These are phyloP conservation scores for Pinna nobilis DNA, from an alignment of 1,140 invertebrate genomes.

Conservation along the genomic window DNA sequence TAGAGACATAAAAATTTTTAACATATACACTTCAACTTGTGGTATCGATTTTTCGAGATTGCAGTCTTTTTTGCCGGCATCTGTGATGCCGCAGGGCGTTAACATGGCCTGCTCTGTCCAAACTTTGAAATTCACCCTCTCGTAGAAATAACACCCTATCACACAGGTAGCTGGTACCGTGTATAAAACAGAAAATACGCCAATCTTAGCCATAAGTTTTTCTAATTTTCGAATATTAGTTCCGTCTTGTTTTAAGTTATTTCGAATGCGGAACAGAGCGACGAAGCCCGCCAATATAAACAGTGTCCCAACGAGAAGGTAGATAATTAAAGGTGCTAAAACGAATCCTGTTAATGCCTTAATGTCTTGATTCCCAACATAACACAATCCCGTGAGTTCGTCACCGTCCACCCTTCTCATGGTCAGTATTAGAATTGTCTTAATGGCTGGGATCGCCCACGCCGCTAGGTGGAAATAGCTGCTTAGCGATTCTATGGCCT, in stretches of 20 bases:
- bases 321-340: slow-evolving; percentile 90
- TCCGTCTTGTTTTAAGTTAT: slow-evolving; percentile 86
- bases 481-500: slow-evolving; percentile 98
- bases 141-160: slow-evolving; percentile 95
- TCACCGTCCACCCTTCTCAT: slow-evolving; percentile 98
- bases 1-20: slow-evolving; percentile 80
- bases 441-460: slow-evolving; percentile 94
- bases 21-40: slow-evolving; percentile 76
- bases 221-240: slow-evolving; percentile 71
- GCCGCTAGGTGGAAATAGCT: slow-evolving; percentile 98
- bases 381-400: slow-evolving; percentile 96
- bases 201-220: slow-evolving; percentile 90
- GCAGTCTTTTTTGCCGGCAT: slow-evolving; percentile 55
- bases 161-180: slow-evolving; percentile 95
- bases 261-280: slow-evolving; percentile 94
- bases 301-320: slow-evolving; percentile 92
- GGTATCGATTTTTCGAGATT: slow-evolving; percentile 72
- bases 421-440: slow-evolving; percentile 93
- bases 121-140: slow-evolving; percentile 76
- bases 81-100: slow-evolving; percentile 39
- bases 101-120: slow-evolving; percentile 62
- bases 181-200: slow-evolving; percentile 95
- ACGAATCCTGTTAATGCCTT: slow-evolving; percentile 91
- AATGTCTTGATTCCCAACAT: slow-evolving; percentile 94
- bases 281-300: slow-evolving; percentile 97